These are phyloP conservation scores for Manacus vitellinus DNA, from an alignment of 2,113 vertebrate species.

Conservation along the genomic window DNA sequence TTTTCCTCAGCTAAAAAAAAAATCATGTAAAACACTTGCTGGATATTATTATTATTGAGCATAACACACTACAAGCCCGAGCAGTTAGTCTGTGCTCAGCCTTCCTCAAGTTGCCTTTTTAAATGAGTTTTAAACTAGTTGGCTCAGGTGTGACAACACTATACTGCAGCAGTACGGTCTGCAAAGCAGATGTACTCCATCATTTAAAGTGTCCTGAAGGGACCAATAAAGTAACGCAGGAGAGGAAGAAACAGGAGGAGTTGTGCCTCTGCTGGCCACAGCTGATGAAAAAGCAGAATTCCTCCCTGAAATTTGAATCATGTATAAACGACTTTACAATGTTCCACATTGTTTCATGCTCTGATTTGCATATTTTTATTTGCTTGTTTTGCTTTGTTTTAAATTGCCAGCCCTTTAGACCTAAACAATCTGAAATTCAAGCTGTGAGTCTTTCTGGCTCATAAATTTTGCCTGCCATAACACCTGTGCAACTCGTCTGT, in stretches of 20 bases:
- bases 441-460: conserved; percentile 53
- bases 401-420: conserved; percentile 39
- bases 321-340: background rate
- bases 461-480: conserved; percentile 44
- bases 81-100: background rate
- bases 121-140: conserved; percentile 32
- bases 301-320: conserved; percentile 23
- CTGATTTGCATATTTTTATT: conserved; percentile 38
- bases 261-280: background rate
- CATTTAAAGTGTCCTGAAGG: conserved; percentile 48
- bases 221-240: conserved; percentile 19
- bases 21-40: background rate
- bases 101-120: conserved; percentile 2
- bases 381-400: conserved; percentile 28
- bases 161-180: background rate
- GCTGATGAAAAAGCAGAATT: background rate
- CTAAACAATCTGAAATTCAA: conserved; percentile 56
- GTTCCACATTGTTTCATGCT: background rate
- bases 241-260: background rate
- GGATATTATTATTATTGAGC: background rate
- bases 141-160: conserved; percentile 36
- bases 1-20: background rate
- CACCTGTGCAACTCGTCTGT: conserved; percentile 34
- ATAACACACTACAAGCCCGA: background rate
- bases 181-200: conserved; percentile 35